These are phyloP conservation scores for Brassicogethes aeneus DNA, from an alignment of 2,888 invertebrate genomes.

Conservation along the genomic window DNA sequence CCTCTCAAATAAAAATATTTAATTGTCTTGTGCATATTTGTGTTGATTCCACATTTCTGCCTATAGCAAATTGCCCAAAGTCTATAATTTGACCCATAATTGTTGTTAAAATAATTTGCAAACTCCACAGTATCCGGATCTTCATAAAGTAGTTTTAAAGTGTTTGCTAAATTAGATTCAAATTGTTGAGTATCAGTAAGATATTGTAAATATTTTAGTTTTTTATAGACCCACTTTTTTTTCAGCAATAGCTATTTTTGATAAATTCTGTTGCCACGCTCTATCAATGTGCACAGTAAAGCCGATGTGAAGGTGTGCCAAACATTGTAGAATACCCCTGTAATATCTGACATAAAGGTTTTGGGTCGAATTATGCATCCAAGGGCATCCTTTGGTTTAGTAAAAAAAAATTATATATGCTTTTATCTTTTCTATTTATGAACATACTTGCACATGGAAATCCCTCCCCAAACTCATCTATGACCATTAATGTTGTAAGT, in stretches of 20 bases:
- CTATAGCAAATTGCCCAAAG: constrained; percentile 1
- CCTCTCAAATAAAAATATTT: not conserved
- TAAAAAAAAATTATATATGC: constrained; percentile 1
- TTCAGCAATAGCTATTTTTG: not conserved
- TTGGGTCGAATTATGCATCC: not conserved
- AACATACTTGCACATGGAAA: constrained; percentile 8
- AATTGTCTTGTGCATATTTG: not conserved
- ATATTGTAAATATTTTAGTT: not conserved
- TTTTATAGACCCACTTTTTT: constrained; percentile 1
- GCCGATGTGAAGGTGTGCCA: not conserved
- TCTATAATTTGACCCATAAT: constrained; percentile 1
- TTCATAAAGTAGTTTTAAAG: not conserved
- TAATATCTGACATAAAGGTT: too few relatives aligned
- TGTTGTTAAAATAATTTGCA: too few relatives aligned
- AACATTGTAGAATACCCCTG: not conserved
- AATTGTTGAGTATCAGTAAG: not conserved
- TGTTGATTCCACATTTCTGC: not conserved
- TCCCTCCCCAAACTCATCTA: constrained; percentile 11
- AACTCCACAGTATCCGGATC: not conserved
- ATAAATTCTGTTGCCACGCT: not conserved
- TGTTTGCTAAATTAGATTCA: not conserved
- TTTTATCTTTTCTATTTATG: constrained; percentile 7
- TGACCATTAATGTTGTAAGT: constrained; percentile 7
- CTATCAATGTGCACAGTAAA: too few relatives aligned
- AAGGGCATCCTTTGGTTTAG: not conserved